Percentiles rank a stretch among this genome's conserved stretches.
These are phyloP conservation scores for Deroptyus accipitrinus DNA, from an alignment of 2,113 vertebrate species.

Conservation along the genomic window DNA sequence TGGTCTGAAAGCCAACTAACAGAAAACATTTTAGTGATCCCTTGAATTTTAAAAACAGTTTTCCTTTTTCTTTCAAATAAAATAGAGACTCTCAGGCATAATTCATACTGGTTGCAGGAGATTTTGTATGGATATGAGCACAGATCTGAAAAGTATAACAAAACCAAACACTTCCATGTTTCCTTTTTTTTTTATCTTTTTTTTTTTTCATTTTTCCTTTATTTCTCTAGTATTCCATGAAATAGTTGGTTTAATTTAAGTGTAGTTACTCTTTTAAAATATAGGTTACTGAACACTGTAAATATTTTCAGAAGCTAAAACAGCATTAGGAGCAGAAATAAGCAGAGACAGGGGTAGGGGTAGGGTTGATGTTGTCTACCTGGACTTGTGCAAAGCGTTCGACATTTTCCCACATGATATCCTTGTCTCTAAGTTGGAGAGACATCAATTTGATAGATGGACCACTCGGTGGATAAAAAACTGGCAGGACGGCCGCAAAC, in stretches of 20 bases:
- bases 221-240: neutral
- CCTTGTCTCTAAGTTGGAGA: too few species aligned
- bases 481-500: rapidly evolving
- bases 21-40: neutral
- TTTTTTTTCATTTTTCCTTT: neutral
- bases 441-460: too few species aligned
- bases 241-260: neutral
- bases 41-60: neutral
- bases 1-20: neutral
- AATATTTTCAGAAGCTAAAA: neutral
- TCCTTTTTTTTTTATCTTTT: neutral
- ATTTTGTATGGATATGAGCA: neutral
- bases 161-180: neutral
- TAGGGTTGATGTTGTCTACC: too few species aligned
- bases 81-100: rapidly evolving
- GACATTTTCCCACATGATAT: too few species aligned
- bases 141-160: neutral
- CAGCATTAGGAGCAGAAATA: neutral
- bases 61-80: neutral
- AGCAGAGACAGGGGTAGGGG: too few species aligned
- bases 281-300: neutral
- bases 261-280: neutral
- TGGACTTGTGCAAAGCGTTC: too few species aligned
- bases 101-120: neutral
- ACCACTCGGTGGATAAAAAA: too few species aligned